phyloP scores from a whole-genome alignment of 2,113 vertebrate genomes.

The Ploceus nigricollis region DNA sequence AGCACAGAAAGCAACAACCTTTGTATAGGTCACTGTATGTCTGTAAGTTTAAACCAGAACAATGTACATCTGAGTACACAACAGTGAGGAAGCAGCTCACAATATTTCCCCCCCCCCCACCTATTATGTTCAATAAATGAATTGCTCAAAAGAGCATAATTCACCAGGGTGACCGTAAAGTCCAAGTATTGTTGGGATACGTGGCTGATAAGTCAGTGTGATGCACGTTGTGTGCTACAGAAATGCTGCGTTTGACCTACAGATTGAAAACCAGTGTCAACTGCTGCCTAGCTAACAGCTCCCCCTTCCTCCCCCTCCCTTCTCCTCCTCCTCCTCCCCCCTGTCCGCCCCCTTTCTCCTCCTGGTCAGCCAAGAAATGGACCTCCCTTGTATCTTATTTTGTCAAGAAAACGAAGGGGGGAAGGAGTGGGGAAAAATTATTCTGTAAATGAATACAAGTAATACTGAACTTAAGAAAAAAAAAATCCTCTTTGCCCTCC shows the following conservation, averaged over 20 bases:
- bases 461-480: background rate
- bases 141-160: background rate
- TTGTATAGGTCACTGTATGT: background rate
- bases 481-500: background rate
- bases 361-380: conserved; percentile 50
- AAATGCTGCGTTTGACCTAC: conserved; percentile 70
- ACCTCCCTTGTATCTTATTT: background rate
- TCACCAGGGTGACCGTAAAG: background rate
- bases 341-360: conserved; percentile 2
- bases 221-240: background rate
- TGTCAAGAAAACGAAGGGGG: background rate
- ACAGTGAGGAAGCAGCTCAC: background rate
- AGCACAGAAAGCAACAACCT: conserved; percentile 21
- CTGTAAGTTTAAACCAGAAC: conserved; percentile 8
- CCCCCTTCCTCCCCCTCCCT: background rate
- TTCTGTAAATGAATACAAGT: background rate
- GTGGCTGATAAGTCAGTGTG: conserved; percentile 26
- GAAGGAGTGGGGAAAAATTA: background rate
- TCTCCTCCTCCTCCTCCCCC: background rate
- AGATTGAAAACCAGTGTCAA: conserved; percentile 68
- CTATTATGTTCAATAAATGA: background rate
- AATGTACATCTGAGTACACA: background rate
- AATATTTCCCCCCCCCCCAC: background rate
- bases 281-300: conserved; percentile 61
- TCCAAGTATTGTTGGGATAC: background rate